phyloP scores from a whole-genome alignment of 2,888 invertebrate species.

The Caprella mutica region DNA sequence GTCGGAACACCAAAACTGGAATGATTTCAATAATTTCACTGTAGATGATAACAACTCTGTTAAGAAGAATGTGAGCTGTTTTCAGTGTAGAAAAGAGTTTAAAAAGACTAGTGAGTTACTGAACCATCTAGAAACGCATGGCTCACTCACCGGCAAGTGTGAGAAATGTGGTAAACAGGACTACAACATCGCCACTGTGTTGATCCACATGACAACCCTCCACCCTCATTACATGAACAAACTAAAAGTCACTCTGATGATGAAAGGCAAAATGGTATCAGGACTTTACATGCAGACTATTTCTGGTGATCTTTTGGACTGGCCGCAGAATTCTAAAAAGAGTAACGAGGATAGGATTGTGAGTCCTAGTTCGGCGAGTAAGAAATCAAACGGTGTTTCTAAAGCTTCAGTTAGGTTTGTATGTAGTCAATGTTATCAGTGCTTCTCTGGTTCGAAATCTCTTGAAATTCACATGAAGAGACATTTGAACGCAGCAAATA shows the following conservation, averaged over 20 bases:
- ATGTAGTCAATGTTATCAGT: conserved; percentile 28
- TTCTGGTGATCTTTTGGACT: not conserved
- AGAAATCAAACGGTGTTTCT: not conserved
- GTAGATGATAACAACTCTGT: not conserved
- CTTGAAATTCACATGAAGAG: conserved; percentile 25
- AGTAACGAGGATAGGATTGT: not conserved
- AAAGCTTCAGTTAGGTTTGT: conserved; percentile 12
- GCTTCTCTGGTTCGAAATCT: conserved; percentile 25
- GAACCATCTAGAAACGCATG: conserved; percentile 10
- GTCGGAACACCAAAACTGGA: not conserved
- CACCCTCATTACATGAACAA: conserved; percentile 7
- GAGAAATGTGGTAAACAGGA: conserved; percentile 12
- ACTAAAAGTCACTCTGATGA: not conserved
- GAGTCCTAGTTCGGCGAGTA: not conserved
- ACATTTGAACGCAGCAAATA: too few species aligned
- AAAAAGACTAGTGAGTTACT: conserved; percentile 4
- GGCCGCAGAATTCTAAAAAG: not conserved
- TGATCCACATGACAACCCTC: conserved; percentile 6
- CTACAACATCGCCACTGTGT: conserved; percentile 7
- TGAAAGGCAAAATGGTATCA: not conserved
- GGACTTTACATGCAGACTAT: conserved; percentile 8
- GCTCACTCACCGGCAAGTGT: conserved; percentile 8
- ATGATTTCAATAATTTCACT: not conserved
- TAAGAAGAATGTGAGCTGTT: not conserved
- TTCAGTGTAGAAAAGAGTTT: not conserved